phyloP scores from a whole-genome alignment of 1,140 invertebrate genomes.

The Drosophila bocki region DNA sequence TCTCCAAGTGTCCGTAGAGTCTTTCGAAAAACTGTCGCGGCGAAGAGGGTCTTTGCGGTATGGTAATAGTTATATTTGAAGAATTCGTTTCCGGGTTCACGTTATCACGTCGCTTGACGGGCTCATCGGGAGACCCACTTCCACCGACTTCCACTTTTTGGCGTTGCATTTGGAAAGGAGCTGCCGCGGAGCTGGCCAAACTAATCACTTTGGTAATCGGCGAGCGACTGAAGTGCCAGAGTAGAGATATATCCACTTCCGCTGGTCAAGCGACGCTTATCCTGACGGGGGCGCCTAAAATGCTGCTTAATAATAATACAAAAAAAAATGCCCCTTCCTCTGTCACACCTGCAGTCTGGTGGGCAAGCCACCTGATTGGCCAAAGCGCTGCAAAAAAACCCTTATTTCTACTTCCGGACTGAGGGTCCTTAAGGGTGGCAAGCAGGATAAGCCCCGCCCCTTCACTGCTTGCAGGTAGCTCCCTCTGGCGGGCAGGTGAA shows the following conservation, averaged over 20 bases:
- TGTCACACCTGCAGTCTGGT: slow-evolving; percentile 34
- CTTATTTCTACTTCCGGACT: slow-evolving; percentile 31
- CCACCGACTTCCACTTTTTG: slow-evolving; percentile 23
- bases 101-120: slow-evolving; percentile 9
- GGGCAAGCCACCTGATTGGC: slow-evolving; percentile 42
- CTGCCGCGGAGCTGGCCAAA: slow-evolving; percentile 35
- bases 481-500: no score
- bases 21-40: slow-evolving; percentile 87
- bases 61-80: slow-evolving; percentile 6
- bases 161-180: slow-evolving; percentile 37
- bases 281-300: slow-evolving; percentile 52
- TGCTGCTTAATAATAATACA: slow-evolving; percentile 57
- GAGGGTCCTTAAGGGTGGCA: slow-evolving; percentile 21
- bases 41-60: slow-evolving; percentile 85
- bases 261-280: slow-evolving; percentile 67
- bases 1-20: slow-evolving; percentile 86
- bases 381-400: slow-evolving; percentile 4
- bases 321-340: slow-evolving; percentile 36
- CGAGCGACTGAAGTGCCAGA: slow-evolving; percentile 59
- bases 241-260: slow-evolving; percentile 47
- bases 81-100: slow-evolving; percentile 12
- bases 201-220: slow-evolving; percentile 70
- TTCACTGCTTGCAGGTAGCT: no score
- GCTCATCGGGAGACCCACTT: slow-evolving; percentile 1
- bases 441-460: slow-evolving; percentile 25